These are phyloP conservation scores for Gorsachius magnificus DNA, from an alignment of 2,797 vertebrate genomes.

Conservation along the genomic window DNA sequence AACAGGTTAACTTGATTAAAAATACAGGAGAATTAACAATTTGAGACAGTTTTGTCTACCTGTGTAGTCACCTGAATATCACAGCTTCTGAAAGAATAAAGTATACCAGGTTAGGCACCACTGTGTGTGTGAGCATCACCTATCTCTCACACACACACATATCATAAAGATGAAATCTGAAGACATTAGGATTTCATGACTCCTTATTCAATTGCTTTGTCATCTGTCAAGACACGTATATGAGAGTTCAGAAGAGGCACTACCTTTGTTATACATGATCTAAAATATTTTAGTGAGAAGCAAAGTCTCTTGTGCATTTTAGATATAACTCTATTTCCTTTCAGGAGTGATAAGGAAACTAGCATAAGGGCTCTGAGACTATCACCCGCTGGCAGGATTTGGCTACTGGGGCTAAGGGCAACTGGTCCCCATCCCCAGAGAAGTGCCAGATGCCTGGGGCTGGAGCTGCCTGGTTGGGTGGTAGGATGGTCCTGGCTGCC, in stretches of 20 bases:
- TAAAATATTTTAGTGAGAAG: constrained; percentile 9
- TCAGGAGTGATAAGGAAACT: neutral
- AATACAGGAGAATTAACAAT: neutral
- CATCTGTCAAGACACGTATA: constrained; percentile 1
- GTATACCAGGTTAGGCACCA: neutral
- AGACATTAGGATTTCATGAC: neutral
- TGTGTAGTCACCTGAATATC: neutral
- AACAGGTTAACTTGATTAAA: neutral
- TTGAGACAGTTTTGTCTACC: neutral
- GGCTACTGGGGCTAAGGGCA: neutral
- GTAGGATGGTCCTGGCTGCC: neutral
- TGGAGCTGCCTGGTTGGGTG: neutral
- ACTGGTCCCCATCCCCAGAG: accelerated
- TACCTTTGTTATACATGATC: neutral
- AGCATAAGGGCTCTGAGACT: neutral
- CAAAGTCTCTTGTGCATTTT: neutral
- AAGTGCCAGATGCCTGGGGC: neutral
- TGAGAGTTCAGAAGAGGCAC: neutral
- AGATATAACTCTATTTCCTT: neutral
- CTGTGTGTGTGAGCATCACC: neutral
- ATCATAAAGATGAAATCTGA: neutral
- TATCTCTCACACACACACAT: neutral
- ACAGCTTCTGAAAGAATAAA: neutral
- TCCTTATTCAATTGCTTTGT: neutral
- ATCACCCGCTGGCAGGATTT: neutral